A percentile compares a stretch with the other conserved stretches of the same genome.
Evolutionary conservation across 2,113 vertebrate species (phyloP).

Genomic region (Megaceryle maxima): DNA sequence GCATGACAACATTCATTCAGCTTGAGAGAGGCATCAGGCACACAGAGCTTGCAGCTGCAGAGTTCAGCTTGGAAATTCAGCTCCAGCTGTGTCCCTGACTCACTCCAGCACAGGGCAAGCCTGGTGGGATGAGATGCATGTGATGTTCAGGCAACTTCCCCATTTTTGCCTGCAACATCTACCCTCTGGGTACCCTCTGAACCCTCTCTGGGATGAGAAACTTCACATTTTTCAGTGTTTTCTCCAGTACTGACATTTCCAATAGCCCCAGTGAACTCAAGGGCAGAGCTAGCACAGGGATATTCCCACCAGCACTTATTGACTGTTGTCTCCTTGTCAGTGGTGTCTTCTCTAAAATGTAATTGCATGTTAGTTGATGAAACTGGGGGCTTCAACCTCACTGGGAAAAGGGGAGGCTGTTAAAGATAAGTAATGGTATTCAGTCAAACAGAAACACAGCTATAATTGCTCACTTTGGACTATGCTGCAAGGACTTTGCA

Average conservation of each 20-base stretch:
- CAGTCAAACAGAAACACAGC: background rate
- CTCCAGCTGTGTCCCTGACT: background rate
- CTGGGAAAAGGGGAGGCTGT: background rate
- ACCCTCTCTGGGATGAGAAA: background rate
- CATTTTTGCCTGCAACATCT: background rate
- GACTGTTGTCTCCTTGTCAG: background rate
- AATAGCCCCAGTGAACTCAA: background rate
- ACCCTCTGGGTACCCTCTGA: background rate
- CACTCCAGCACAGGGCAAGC: background rate
- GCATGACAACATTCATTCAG: background rate
- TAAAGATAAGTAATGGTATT: background rate
- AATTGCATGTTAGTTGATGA: background rate
- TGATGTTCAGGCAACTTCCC: background rate
- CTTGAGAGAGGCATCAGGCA: background rate
- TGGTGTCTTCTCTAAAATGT: background rate
- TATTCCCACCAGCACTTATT: background rate
- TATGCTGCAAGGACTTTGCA: background rate
- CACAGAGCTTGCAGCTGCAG: background rate
- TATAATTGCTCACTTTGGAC: background rate
- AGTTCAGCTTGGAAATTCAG: background rate
- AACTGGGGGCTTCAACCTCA: background rate
- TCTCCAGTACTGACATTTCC: background rate
- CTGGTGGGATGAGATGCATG: rapidly evolving
- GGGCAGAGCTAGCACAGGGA: background rate
- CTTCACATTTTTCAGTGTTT: background rate